Conservation (phyloP, 2,113 vertebrate species). For the Phalacrocorax aristotelis region DNA sequence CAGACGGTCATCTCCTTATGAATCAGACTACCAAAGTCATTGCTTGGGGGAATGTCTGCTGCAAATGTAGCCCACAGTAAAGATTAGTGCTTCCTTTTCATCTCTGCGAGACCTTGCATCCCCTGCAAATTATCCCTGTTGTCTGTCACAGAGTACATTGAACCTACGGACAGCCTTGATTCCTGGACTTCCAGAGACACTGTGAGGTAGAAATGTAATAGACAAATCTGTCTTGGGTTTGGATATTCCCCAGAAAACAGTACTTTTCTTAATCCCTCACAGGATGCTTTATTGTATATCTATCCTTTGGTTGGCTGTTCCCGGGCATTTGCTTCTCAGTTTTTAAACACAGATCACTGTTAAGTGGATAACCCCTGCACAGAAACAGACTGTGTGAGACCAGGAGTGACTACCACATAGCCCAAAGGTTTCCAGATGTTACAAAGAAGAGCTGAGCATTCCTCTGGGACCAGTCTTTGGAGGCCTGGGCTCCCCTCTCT, state of each 20-base stretch:
- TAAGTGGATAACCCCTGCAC: not conserved
- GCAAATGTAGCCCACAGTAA: not conserved
- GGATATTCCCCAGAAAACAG: not conserved
- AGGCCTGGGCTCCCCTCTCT: not conserved
- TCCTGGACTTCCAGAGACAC: not conserved
- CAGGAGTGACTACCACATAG: not conserved
- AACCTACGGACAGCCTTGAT: fast-evolving
- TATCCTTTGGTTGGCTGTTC: not conserved
- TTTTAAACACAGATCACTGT: not conserved
- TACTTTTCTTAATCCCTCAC: not conserved
- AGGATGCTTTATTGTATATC: not conserved
- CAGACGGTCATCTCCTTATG: not conserved
- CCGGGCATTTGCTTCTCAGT: not conserved
- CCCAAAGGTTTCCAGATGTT: not conserved
- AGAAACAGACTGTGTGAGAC: not conserved
- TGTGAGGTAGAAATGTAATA: not conserved
- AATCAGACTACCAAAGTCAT: not conserved
- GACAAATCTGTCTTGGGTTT: not conserved
- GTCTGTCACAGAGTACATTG: not conserved
- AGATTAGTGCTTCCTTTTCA: not conserved
- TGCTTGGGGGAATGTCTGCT: not conserved
- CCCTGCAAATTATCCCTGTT: not conserved
- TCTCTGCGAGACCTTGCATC: not conserved
- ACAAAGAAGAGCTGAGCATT: not conserved
- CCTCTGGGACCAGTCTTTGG: not conserved